These are phyloP conservation scores for Scolanthus callimorphus DNA, from an alignment of 92 coral and sea anemone species.

Conservation along the genomic window DNA sequence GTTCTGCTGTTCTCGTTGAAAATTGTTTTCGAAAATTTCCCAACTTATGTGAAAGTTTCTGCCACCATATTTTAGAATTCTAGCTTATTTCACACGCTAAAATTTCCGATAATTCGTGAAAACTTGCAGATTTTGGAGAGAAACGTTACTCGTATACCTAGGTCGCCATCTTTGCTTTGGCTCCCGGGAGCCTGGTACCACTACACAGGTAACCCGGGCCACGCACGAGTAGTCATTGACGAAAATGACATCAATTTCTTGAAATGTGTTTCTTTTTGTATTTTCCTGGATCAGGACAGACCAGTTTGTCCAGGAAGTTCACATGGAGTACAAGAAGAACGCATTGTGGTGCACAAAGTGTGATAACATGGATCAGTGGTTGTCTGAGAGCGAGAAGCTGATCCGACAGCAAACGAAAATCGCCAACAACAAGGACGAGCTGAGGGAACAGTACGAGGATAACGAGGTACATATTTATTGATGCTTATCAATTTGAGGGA, in stretches of 20 bases:
- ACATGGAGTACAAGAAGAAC: conserved; percentile 52
- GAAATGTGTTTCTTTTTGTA: too few species aligned
- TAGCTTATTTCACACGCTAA: too few species aligned
- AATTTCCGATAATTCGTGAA: neutral
- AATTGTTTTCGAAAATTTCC: too few species aligned
- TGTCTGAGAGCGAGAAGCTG: conserved; percentile 52
- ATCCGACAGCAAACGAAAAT: conserved; percentile 36
- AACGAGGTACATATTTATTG: conserved; percentile 29
- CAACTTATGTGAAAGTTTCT: too few species aligned
- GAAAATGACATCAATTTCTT: too few species aligned
- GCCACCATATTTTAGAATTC: too few species aligned
- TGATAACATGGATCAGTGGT: conserved; percentile 60
- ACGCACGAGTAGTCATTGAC: neutral
- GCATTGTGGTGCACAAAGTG: conserved; percentile 54
- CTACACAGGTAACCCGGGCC: neutral
- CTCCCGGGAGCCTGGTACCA: too few species aligned
- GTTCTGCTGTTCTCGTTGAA: too few species aligned
- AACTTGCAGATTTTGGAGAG: neutral
- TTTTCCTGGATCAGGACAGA: conserved; percentile 30
- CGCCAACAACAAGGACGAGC: conserved; percentile 16
- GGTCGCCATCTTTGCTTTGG: neutral
- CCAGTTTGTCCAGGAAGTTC: conserved; percentile 41
- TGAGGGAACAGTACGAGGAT: conserved; percentile 43
- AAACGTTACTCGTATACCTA: neutral
- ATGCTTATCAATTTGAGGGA: neutral